A percentile compares a stretch with the other conserved stretches of the same genome.
Evolutionary conservation across 2,113 vertebrate species (phyloP).

Genomic region (Corvus hawaiiensis): DNA sequence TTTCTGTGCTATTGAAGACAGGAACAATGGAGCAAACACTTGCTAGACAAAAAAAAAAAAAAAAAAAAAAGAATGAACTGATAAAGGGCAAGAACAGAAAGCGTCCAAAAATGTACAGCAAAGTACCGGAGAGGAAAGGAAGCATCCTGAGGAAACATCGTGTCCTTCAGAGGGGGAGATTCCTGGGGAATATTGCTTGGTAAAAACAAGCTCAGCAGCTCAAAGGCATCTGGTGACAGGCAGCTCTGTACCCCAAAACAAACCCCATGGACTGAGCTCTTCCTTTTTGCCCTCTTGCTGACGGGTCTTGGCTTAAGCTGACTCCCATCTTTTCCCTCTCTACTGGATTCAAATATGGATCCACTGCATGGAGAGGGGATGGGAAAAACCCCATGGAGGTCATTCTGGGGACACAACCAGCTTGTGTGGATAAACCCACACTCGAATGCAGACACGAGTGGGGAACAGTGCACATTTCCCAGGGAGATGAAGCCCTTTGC

Average conservation of each 20-base stretch:
- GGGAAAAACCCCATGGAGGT: not conserved
- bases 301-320: not conserved
- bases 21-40: constrained; percentile 19
- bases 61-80: not conserved
- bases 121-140: not conserved
- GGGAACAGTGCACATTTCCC: not conserved
- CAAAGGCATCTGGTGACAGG: not conserved
- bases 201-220: not conserved
- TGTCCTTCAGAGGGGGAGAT: not conserved
- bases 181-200: not conserved
- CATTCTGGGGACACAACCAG: not conserved
- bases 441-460: not conserved
- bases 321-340: not conserved
- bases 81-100: constrained; percentile 14
- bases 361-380: not conserved
- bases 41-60: not conserved
- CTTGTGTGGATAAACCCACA: not conserved
- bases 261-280: not conserved
- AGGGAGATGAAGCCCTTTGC: not conserved
- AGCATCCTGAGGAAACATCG: not conserved
- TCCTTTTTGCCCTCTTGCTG: not conserved
- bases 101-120: not conserved
- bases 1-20: constrained; percentile 24
- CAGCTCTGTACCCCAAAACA: not conserved
- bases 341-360: not conserved